Evolutionary conservation across 1,140 invertebrate species (phyloP).

Genomic region (Plectus sambesii): DNA sequence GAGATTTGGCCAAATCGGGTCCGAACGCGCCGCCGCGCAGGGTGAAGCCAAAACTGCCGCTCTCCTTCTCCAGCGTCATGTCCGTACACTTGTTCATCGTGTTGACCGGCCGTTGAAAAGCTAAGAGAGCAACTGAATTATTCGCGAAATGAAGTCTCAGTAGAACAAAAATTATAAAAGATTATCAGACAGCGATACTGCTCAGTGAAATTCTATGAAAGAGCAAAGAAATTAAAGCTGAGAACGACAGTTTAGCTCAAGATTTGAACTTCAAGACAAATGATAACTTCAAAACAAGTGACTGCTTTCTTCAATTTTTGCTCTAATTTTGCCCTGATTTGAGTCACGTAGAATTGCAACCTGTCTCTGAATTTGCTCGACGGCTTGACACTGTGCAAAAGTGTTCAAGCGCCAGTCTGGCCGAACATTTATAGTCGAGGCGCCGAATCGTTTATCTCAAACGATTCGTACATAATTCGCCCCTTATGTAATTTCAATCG

Average conservation of each 20-base stretch:
- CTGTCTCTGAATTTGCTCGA: no score
- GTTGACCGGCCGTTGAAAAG: slow-evolving; percentile 13
- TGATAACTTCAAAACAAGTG: no score
- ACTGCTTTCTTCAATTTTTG: no score
- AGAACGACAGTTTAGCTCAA: neutral
- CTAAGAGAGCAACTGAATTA: neutral
- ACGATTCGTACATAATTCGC: no score
- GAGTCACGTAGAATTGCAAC: no score
- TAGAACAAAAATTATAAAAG: slow-evolving; percentile 57
- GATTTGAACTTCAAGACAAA: no score
- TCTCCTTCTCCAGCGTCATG: slow-evolving; percentile 57
- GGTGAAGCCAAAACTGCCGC: slow-evolving; percentile 73
- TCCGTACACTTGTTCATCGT: slow-evolving; percentile 45
- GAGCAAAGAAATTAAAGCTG: neutral
- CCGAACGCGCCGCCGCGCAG: slow-evolving; percentile 64
- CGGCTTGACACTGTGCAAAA: no score
- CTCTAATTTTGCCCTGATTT: no score
- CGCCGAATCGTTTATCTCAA: no score
- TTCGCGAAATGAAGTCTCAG: slow-evolving; percentile 44
- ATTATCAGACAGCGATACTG: no score
- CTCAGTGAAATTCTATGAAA: slow-evolving; percentile 16
- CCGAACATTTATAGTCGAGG: no score
- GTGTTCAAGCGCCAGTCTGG: no score
- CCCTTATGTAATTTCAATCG: slow-evolving; percentile 3
- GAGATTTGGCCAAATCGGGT: slow-evolving; percentile 52